Conservation (phyloP, 1,140 invertebrate species). For the Octopus bimaculoides region DNA sequence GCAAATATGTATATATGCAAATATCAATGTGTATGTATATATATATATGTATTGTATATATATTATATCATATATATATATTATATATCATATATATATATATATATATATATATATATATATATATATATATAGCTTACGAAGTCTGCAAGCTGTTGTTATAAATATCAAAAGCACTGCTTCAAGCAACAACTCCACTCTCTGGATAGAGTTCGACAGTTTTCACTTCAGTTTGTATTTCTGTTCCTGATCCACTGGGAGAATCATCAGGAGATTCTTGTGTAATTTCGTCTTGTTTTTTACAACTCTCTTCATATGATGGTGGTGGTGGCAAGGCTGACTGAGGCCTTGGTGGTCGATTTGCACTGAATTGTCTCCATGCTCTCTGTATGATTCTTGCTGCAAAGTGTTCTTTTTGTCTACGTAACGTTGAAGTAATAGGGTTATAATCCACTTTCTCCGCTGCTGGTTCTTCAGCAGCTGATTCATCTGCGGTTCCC, state of each 20-base stretch:
- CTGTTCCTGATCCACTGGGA: constrained; percentile 9
- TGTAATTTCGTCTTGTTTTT: constrained; percentile 20
- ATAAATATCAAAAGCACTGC: background rate
- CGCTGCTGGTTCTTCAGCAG: constrained; percentile 71
- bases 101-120: background rate
- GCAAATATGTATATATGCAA: no score
- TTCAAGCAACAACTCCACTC: constrained; percentile 53
- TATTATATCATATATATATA: background rate
- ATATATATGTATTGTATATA: no score
- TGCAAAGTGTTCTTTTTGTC: constrained; percentile 94
- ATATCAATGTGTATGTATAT: no score
- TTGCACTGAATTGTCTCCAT: constrained; percentile 63
- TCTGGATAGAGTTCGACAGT: constrained; percentile 49
- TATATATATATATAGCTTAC: background rate
- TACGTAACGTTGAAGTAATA: constrained; percentile 87
- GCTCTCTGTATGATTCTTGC: constrained; percentile 91
- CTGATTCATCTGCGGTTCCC: constrained; percentile 73
- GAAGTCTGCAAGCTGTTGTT: background rate
- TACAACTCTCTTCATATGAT: constrained; percentile 23
- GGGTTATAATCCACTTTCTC: constrained; percentile 87
- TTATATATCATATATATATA: background rate
- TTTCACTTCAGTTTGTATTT: constrained; percentile 27
- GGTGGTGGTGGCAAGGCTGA: constrained; percentile 23
- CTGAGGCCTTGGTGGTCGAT: constrained; percentile 13
- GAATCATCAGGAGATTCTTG: constrained; percentile 21